Conservation (phyloP, 2,888 invertebrate species). For the Caenorhabditis japonica region DNA sequence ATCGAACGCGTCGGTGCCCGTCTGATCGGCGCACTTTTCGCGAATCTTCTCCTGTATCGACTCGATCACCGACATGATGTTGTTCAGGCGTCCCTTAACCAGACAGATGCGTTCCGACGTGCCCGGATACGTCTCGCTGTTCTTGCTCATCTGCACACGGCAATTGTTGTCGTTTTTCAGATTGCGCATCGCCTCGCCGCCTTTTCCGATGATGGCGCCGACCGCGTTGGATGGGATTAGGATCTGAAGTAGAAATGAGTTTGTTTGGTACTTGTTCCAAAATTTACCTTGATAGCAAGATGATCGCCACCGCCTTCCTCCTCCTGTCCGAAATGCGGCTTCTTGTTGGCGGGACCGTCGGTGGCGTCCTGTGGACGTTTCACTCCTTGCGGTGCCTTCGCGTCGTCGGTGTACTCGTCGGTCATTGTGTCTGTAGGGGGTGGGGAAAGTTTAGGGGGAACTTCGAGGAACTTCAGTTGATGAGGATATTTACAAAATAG, state of each 20-base stretch:
- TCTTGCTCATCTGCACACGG: constrained; percentile 98
- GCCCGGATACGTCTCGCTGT: constrained; percentile 96
- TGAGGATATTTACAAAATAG: too few species aligned
- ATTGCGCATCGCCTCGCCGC: constrained; percentile 97
- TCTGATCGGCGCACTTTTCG: constrained; percentile 92
- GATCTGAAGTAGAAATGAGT: constrained; percentile 66
- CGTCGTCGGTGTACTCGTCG: constrained; percentile 42
- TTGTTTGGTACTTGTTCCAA: too few species aligned
- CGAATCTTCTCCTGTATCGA: constrained; percentile 95
- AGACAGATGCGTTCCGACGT: constrained; percentile 94
- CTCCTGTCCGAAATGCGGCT: constrained; percentile 66
- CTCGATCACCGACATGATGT: constrained; percentile 90
- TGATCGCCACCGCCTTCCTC: constrained; percentile 36
- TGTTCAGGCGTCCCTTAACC: constrained; percentile 90
- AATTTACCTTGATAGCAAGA: constrained; percentile 36
- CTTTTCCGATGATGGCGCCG: constrained; percentile 95
- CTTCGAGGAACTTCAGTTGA: too few species aligned
- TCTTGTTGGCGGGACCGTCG: constrained; percentile 73
- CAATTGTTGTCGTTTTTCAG: constrained; percentile 97
- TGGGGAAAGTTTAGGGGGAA: too few species aligned
- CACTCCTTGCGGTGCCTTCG: constrained; percentile 48
- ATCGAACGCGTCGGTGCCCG: constrained; percentile 78
- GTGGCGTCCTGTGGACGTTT: constrained; percentile 70
- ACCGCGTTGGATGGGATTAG: constrained; percentile 86
- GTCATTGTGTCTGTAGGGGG: constrained; percentile 31